Percentiles rank a stretch among this genome's conserved stretches.
Conservation (phyloP, 2,113 vertebrate species). For the Emydura subglobosa region DNA sequence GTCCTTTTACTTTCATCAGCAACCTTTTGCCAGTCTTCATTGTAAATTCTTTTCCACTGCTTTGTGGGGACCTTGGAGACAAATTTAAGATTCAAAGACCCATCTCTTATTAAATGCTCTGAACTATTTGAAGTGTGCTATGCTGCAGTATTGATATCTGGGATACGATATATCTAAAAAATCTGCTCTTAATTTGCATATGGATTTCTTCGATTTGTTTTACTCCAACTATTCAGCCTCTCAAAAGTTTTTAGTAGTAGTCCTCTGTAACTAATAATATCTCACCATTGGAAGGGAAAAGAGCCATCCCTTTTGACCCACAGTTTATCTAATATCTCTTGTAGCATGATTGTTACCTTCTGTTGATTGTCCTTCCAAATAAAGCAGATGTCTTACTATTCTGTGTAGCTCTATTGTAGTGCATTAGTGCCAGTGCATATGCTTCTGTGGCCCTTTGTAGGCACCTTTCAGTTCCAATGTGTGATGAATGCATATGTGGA, state of each 20-base stretch:
- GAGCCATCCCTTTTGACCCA: neutral
- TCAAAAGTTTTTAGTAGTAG: neutral
- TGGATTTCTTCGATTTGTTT: neutral
- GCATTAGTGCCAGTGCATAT: neutral
- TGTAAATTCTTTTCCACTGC: neutral
- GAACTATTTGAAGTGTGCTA: neutral
- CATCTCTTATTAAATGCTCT: neutral
- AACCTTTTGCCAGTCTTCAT: neutral
- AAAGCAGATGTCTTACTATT: neutral
- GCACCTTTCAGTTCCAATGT: neutral
- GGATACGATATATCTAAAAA: neutral
- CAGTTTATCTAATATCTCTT: neutral
- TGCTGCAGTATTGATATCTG: neutral
- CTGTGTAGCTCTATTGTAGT: neutral
- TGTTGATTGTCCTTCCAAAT: neutral
- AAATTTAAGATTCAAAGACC: neutral
- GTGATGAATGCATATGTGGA: neutral
- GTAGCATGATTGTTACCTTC: neutral
- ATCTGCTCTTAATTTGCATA: rapidly evolving
- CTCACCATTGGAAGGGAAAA: neutral
- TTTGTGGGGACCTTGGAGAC: neutral
- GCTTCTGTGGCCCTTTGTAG: neutral
- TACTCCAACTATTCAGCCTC: neutral
- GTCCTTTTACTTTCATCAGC: neutral
- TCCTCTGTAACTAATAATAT: neutral